A percentile compares a stretch with the other conserved stretches of the same genome.
phyloP scores from a whole-genome alignment of 2,113 vertebrate genomes.

The Galbula dea region DNA sequence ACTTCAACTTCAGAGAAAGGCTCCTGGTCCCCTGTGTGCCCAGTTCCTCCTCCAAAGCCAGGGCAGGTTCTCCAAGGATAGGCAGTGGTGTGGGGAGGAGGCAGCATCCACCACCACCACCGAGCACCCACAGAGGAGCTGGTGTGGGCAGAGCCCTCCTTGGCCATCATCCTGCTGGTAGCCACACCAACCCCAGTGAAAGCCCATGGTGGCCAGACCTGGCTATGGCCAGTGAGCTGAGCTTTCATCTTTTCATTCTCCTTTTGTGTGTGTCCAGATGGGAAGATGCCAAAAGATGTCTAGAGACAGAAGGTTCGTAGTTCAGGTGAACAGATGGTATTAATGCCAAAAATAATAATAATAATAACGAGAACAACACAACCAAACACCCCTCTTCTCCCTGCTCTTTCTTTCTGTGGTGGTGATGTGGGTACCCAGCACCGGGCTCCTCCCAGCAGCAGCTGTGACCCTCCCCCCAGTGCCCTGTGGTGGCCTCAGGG shows the following conservation, averaged over 20 bases:
- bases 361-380: slow-evolving; percentile 48
- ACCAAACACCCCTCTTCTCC: slow-evolving; percentile 50
- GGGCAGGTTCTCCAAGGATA: neutral
- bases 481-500: neutral
- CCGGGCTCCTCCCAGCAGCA: neutral
- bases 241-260: slow-evolving; percentile 7
- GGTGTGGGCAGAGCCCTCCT: neutral
- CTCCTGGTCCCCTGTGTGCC: neutral
- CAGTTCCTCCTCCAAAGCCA: fast-evolving
- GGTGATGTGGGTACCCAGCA: neutral
- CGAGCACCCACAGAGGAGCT: neutral
- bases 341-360: slow-evolving; percentile 42
- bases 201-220: neutral
- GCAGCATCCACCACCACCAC: neutral
- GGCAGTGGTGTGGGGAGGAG: neutral
- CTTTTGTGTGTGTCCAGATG: slow-evolving; percentile 23
- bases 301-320: slow-evolving; percentile 42
- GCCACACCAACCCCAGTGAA: neutral
- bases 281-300: slow-evolving; percentile 59
- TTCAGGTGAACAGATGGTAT: slow-evolving; percentile 61
- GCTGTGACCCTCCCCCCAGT: neutral
- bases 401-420: slow-evolving; percentile 35
- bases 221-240: neutral
- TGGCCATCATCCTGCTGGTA: neutral
- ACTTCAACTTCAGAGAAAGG: neutral